Conservation (phyloP, 2,113 vertebrate species). For the Chrysochloris asiatica region DNA sequence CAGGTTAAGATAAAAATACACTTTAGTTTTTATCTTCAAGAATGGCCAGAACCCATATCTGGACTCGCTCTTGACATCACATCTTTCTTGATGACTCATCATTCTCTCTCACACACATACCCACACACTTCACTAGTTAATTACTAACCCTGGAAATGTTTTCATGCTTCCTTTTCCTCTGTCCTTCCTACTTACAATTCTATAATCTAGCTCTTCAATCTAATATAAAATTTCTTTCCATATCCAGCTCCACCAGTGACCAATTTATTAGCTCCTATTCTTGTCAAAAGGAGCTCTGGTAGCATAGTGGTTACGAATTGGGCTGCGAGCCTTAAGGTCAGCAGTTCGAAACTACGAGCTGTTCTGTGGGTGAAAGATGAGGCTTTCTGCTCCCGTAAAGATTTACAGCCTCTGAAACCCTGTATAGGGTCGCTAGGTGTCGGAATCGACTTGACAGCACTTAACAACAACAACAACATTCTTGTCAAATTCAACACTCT, state of each 20-base stretch:
- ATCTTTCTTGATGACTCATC: not conserved
- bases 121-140: not conserved
- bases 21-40: constrained; percentile 20
- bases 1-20: constrained; percentile 6
- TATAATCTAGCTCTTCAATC: constrained; percentile 9
- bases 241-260: not conserved
- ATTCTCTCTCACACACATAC: not conserved
- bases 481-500: constrained; percentile 29
- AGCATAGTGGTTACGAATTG: too few relatives aligned
- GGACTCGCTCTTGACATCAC: not conserved
- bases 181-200: not conserved
- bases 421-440: too few relatives aligned
- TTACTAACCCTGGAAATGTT: not conserved
- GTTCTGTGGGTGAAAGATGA: too few relatives aligned
- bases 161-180: not conserved
- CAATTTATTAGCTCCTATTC: constrained; percentile 15
- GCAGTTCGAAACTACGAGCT: too few relatives aligned
- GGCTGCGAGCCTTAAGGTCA: too few relatives aligned
- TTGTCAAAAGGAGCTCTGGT: too few relatives aligned
- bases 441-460: too few relatives aligned
- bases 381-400: too few relatives aligned
- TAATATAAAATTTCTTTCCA: not conserved
- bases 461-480: too few relatives aligned
- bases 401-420: too few relatives aligned
- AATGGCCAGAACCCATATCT: constrained; percentile 1